Base-by-base conservation (phyloP, 1,140 invertebrate species). In the Cataglyphis hispanica region DNA sequence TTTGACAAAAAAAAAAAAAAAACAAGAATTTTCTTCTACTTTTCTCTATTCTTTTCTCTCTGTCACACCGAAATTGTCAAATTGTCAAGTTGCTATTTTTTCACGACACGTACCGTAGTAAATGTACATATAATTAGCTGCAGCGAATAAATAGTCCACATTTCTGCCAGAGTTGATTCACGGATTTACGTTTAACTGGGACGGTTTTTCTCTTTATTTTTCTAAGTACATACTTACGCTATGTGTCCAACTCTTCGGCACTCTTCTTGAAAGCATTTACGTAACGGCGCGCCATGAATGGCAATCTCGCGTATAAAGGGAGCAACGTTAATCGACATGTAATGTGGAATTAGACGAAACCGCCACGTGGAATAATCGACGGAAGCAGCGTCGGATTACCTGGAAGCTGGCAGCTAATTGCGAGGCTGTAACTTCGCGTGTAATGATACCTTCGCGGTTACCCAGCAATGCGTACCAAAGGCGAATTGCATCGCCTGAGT, bases 361-460 rank as follows among this genome's bases (percentile, higher is more conserved):
- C 66, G 78, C 78, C 16, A 50, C 31, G 31, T 72, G 66, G 64
- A 81, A 70, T 81, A 72, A 72, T 50, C 78, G 56, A 81, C 78
- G 78, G 78, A 81, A 81, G 66, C 66, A 43, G 50, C 50, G 50
- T 34, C 67, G 67, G 78, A 81, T 81, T 81, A 81, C 78, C 78
- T 60, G 37, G 66, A 72, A 81, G 78, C 67, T 72, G 78, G 46
- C 13, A 31, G 66, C 78, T 81, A 81, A 81, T 81, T 81, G 67
- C 66, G 34, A 72, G 78, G 78, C 11, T 81, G 78, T 76, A 84
- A 61, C 69, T 84, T 63, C 43, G 46, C 46, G 70, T 50, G 67
- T 84, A 84, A 84, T 75, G 81, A 84, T 84, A 84, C 81, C 70
- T 84, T 84, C 69, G 40, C 56, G 69, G 81, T 61, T 60, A 61